Evolutionary conservation across 2,888 invertebrate species (phyloP).

Genomic region (Meganola albula): DNA sequence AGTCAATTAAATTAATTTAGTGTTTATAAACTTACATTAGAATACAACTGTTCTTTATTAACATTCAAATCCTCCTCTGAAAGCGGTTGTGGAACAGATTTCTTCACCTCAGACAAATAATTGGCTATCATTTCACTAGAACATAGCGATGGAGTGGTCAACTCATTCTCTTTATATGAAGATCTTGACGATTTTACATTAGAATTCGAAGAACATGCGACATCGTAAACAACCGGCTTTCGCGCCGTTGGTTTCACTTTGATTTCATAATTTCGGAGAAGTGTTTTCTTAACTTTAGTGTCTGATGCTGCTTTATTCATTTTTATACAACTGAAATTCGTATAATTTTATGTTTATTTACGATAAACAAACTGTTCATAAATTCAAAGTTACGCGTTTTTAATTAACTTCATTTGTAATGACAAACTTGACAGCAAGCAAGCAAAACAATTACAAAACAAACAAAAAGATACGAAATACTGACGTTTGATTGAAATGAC

Average conservation of each 20-base stretch:
- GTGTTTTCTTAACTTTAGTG: conserved; percentile 60
- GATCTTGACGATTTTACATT: conserved; percentile 16
- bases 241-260: conserved; percentile 34
- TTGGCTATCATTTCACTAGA: conserved; percentile 58
- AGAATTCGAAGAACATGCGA: conserved; percentile 32
- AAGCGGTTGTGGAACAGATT: conserved; percentile 30
- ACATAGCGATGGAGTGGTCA: conserved; percentile 53
- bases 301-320: conserved; percentile 54
- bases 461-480: too few relatives aligned
- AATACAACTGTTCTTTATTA: conserved; percentile 36
- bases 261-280: conserved; percentile 54
- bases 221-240: conserved; percentile 38
- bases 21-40: conserved; percentile 41
- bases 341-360: conserved; percentile 7
- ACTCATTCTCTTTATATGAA: conserved; percentile 36
- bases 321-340: conserved; percentile 6
- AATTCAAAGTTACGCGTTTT: conserved; percentile 23
- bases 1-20: not conserved
- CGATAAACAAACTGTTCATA: too few relatives aligned
- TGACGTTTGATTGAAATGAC: too few relatives aligned
- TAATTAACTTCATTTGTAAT: too few relatives aligned
- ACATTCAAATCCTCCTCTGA: conserved; percentile 39
- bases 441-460: too few relatives aligned
- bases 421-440: too few relatives aligned
- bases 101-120: conserved; percentile 50